A percentile compares a stretch with the other conserved stretches of the same genome.
These are phyloP conservation scores for Isoperla grammatica DNA, from an alignment of 2,888 invertebrate species.

Conservation along the genomic window DNA sequence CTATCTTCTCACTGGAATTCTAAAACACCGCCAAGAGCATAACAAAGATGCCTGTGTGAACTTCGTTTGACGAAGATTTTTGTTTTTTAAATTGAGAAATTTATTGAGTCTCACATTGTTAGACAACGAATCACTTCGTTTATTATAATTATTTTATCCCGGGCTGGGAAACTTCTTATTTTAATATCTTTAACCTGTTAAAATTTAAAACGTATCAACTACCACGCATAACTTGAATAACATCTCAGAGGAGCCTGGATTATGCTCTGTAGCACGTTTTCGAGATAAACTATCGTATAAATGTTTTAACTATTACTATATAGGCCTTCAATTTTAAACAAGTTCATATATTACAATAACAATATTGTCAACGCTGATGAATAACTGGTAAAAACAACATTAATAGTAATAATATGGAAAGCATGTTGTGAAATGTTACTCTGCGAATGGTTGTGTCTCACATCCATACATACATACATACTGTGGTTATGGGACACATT, in stretches of 20 bases:
- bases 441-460: not conserved
- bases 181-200: too few relatives aligned
- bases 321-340: conserved; percentile 29
- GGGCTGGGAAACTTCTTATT: too few relatives aligned
- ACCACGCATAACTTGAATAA: too few relatives aligned
- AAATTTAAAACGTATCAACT: too few relatives aligned
- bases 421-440: conserved; percentile 18
- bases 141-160: too few relatives aligned
- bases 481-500: conserved; percentile 8
- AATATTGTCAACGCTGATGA: conserved; percentile 31
- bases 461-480: not conserved
- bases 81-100: not conserved
- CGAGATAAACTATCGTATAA: conserved; percentile 26
- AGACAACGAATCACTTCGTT: too few relatives aligned
- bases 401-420: conserved; percentile 18
- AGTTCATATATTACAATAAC: conserved; percentile 28
- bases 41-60: not conserved
- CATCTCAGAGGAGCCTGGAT: too few relatives aligned
- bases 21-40: conserved; percentile 21
- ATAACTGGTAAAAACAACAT: conserved; percentile 23
- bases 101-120: too few relatives aligned
- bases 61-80: not conserved
- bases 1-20: conserved; percentile 24
- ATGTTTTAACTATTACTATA: conserved; percentile 25
- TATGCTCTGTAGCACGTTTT: conserved; percentile 1